phyloP scores from a whole-genome alignment of 2,113 vertebrate genomes.

The Entomyzon cyanotis region DNA sequence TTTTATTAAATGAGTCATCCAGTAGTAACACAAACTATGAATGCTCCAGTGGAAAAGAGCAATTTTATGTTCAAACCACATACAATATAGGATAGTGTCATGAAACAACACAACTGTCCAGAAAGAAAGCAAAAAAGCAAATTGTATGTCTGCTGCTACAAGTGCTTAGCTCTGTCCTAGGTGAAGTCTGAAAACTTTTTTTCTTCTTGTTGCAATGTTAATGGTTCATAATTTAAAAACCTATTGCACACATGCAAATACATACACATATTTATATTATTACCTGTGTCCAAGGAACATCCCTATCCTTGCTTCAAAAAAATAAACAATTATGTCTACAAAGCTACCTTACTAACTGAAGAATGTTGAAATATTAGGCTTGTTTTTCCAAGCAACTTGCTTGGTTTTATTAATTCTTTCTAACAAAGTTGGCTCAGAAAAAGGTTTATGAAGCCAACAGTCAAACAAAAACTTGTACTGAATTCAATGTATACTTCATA shows the following conservation, averaged over 20 bases:
- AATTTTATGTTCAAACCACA: background rate
- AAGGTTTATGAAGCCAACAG: background rate
- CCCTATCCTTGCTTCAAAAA: background rate
- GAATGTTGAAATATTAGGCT: background rate
- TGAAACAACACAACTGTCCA: background rate
- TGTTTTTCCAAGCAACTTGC: background rate
- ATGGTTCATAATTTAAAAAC: background rate
- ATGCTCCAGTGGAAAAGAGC: background rate
- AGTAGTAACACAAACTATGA: background rate
- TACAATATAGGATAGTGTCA: background rate
- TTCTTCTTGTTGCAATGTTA: background rate
- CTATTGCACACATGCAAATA: background rate
- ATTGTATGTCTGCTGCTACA: background rate
- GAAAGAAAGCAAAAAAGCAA: background rate
- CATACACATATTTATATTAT: background rate
- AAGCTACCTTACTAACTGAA: background rate
- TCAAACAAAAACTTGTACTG: background rate
- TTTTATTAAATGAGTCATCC: constrained; percentile 20
- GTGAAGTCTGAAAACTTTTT: background rate
- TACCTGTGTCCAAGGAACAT: background rate
- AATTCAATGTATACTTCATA: background rate
- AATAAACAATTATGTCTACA: background rate
- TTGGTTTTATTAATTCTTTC: background rate
- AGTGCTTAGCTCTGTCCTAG: accelerated
- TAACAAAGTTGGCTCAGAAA: background rate